Evolutionary conservation across 2,888 invertebrate species (phyloP), one percentile per base, ranked within the genome.

Genomic region (Notocelia uddmanniana): DNA sequence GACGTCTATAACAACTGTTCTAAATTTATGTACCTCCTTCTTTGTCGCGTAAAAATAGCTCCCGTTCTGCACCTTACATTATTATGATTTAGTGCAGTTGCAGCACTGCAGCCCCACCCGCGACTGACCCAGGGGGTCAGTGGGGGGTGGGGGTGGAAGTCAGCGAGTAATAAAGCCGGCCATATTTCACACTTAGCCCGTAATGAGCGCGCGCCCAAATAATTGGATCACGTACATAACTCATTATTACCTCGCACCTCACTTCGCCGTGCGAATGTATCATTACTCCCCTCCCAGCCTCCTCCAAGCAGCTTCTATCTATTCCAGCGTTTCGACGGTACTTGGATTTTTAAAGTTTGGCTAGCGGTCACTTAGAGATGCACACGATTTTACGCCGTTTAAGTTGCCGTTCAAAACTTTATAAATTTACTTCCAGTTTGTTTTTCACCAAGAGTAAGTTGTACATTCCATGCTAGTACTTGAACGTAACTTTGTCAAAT

Each of bases 221-320:
- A 94, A 94, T 94, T 94, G 94, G 94, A 94, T 94, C 94, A 94
- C 94, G 94, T 94, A 94, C 93, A 94, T 94, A 94, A 93, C 90
- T 94, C 94, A 94, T 94, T 94, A 94, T 94, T 94, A 94, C 91
- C 91, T 93, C 92, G 92, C 90, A 88, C 89, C 91, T 90, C 90
- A 89, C 85, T 90, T 86, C 86, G 88, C 85, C 79, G 79, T 80
- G 83, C 88, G 91, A 89, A 92, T 92, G 93, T 92, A 93, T 93
- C 91, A 93, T 92, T 91, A 90, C 89, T 84, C 72, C 71, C 71
- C 69, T 68, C 74, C 67, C 74, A 71, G 74, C 52, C 74, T 63
- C 66, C 64, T 73, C 50, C 73, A 71, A 74, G 68, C 75, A 69
- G 75, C 75, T 74, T 48, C 62, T 34, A 67, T 67, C 58, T 68